These are phyloP conservation scores for Eretmocerus hayati DNA, from an alignment of 2,888 invertebrate genomes.

Conservation along the genomic window DNA sequence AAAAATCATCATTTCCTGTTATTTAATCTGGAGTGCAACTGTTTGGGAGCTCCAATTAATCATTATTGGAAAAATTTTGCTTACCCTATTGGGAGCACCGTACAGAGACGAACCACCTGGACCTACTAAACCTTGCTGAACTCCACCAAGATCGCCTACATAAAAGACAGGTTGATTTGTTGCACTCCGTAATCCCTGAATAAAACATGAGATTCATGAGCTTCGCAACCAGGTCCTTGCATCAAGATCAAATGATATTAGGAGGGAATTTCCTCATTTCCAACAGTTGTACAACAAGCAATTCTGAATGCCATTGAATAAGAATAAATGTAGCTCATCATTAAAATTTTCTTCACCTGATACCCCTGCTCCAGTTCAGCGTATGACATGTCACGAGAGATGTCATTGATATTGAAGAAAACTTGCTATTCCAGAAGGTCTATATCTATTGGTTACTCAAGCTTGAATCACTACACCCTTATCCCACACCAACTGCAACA, in stretches of 20 bases:
- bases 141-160: constrained; percentile 42
- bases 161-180: constrained; percentile 41
- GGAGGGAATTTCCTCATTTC: too few relatives aligned
- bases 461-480: too few relatives aligned
- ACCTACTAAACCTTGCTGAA: constrained; percentile 36
- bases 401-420: constrained; percentile 38
- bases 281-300: background rate
- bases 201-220: too few relatives aligned
- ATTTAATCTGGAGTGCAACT: too few relatives aligned
- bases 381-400: constrained; percentile 65
- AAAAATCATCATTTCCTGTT: too few relatives aligned
- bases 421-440: too few relatives aligned
- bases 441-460: too few relatives aligned
- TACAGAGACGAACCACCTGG: constrained; percentile 37
- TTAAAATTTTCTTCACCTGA: constrained; percentile 59
- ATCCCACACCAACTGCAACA: too few relatives aligned
- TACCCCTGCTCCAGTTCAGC: constrained; percentile 89
- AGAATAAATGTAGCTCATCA: too few relatives aligned
- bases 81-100: constrained; percentile 41
- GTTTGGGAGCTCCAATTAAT: too few relatives aligned
- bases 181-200: constrained; percentile 42
- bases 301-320: background rate
- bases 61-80: constrained; percentile 16
- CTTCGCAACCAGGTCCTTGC: too few relatives aligned
- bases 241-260: too few relatives aligned